Percentiles rank a stretch among this genome's conserved stretches.
These are phyloP conservation scores for Coreoperca whiteheadi DNA, from an alignment of 2,113 vertebrate genomes.

Conservation along the genomic window DNA sequence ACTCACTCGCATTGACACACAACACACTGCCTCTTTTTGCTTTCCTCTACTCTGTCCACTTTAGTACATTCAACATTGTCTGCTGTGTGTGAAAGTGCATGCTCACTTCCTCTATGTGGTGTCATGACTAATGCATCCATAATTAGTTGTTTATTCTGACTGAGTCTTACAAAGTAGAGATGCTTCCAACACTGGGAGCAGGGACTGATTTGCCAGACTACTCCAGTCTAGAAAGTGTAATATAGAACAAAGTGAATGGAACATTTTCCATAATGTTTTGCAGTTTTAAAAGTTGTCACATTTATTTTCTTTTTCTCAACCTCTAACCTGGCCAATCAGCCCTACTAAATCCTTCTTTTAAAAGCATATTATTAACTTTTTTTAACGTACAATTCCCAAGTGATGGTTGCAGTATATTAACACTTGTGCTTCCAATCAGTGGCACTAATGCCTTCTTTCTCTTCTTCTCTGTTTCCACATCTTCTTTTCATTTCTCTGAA, in stretches of 20 bases:
- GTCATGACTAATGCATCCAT: constrained; percentile 37
- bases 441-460: constrained; percentile 86
- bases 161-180: constrained; percentile 37
- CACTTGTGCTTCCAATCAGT: constrained; percentile 53
- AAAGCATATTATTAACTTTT: not conserved
- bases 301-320: not conserved
- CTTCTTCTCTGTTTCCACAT: constrained; percentile 70
- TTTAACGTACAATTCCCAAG: constrained; percentile 6
- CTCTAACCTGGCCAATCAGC: not conserved
- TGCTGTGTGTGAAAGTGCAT: not conserved
- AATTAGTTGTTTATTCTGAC: constrained; percentile 13
- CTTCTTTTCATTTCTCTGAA: constrained; percentile 57
- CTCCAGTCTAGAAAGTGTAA: not conserved
- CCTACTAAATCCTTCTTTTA: not conserved
- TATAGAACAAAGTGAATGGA: not conserved
- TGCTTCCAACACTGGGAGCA: constrained; percentile 68
- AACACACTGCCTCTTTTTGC: not conserved
- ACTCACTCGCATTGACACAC: not conserved
- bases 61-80: not conserved
- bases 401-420: constrained; percentile 76
- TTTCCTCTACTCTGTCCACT: not conserved
- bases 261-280: not conserved
- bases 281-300: not conserved
- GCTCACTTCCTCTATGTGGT: constrained; percentile 41
- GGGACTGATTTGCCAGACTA: not conserved